Percentiles rank a stretch among this genome's conserved stretches.
Evolutionary conservation across 2,113 vertebrate species (phyloP).

Genomic region (Channa argus): DNA sequence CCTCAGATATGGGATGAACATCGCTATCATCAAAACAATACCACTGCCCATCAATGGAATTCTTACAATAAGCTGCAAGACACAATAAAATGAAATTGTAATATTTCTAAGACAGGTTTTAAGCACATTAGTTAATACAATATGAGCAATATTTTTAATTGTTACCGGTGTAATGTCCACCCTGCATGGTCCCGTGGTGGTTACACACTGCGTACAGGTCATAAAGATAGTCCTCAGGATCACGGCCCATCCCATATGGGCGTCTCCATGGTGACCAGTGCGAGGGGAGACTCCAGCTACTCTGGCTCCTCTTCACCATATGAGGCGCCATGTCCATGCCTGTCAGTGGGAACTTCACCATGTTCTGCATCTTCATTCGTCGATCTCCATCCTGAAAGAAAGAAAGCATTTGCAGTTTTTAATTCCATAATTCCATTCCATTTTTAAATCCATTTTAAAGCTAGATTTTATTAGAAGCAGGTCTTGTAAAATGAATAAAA

Average conservation of each 20-base stretch:
- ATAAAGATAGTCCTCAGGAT: slow-evolving; percentile 96
- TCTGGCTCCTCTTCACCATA: slow-evolving; percentile 96
- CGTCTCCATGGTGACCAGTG: slow-evolving; percentile 97
- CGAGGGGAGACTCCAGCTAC: slow-evolving; percentile 95
- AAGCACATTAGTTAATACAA: neutral
- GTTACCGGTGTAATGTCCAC: slow-evolving; percentile 95
- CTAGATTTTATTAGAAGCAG: neutral
- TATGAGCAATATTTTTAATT: too few species aligned
- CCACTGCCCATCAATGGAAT: slow-evolving; percentile 98
- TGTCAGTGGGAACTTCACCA: slow-evolving; percentile 92
- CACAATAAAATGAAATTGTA: neutral
- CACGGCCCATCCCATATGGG: slow-evolving; percentile 91
- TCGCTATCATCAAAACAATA: slow-evolving; percentile 99
- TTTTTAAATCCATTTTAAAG: neutral
- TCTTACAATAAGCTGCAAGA: slow-evolving; percentile 93
- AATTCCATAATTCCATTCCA: too few species aligned
- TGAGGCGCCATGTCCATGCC: slow-evolving; percentile 98
- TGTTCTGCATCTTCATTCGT: slow-evolving; percentile 95
- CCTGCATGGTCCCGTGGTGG: slow-evolving; percentile 98
- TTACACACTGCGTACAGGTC: slow-evolving; percentile 98
- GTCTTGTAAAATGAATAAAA: neutral
- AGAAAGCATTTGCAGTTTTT: neutral
- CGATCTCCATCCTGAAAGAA: slow-evolving; percentile 90
- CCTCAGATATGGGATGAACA: slow-evolving; percentile 92
- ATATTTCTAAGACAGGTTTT: neutral